Percentiles rank a stretch among this genome's conserved stretches.
Evolutionary conservation across 2,888 invertebrate genomes (phyloP).

Genomic region (Dione vanillae): DNA sequence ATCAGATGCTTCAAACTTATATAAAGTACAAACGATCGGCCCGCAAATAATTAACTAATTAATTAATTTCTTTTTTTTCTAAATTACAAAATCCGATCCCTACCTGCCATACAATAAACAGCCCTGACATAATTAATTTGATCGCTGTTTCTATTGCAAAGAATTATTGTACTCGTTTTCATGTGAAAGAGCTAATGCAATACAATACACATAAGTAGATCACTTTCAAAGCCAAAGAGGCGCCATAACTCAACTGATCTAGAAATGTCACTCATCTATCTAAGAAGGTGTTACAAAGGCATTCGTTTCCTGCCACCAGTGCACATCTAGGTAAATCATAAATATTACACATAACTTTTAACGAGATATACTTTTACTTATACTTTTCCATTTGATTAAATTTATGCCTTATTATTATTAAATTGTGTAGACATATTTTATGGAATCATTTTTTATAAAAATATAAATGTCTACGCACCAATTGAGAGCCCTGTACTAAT

Average conservation of each 20-base stretch:
- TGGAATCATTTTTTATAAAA: too few species aligned
- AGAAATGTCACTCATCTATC: constrained; percentile 65
- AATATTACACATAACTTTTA: constrained; percentile 11
- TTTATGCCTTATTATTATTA: too few species aligned
- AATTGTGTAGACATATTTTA: too few species aligned
- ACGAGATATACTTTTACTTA: constrained; percentile 9
- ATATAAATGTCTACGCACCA: too few species aligned
- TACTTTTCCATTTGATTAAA: background rate
- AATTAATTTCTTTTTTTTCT: background rate
- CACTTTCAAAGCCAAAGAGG: constrained; percentile 53
- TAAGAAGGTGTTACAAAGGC: constrained; percentile 51
- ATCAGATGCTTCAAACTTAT: constrained; percentile 9
- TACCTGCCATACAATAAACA: background rate
- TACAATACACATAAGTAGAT: constrained; percentile 52
- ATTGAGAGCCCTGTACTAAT: too few species aligned
- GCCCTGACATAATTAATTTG: constrained; percentile 23
- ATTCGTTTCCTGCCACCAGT: constrained; percentile 23
- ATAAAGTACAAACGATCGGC: background rate
- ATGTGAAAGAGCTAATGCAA: constrained; percentile 52
- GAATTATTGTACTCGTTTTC: constrained; percentile 48
- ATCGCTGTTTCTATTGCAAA: constrained; percentile 49
- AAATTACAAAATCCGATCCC: constrained; percentile 1
- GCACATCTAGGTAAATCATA: constrained; percentile 39
- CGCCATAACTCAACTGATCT: constrained; percentile 53
- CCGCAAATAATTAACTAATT: background rate